phyloP scores from a whole-genome alignment of 2,113 vertebrate species.

The Megaleporinus macrocephalus region DNA sequence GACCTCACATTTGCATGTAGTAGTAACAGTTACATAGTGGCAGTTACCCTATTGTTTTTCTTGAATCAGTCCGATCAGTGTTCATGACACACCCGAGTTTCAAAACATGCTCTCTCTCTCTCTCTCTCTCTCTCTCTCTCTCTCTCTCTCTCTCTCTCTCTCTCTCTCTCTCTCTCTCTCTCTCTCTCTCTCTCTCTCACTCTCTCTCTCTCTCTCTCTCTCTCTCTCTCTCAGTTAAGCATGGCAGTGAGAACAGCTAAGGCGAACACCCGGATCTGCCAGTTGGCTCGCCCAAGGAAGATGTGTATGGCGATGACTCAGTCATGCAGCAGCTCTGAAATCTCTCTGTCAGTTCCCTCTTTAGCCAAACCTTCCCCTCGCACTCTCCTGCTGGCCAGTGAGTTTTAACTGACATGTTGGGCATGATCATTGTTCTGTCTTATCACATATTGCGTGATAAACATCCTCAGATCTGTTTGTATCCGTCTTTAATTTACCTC shows the following conservation, averaged over 20 bases:
- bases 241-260: constrained; percentile 53
- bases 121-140: background rate
- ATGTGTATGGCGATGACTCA: background rate
- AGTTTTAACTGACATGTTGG: constrained; percentile 14
- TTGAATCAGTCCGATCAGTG: too few species aligned
- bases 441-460: background rate
- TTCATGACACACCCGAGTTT: too few species aligned
- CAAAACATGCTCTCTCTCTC: too few species aligned
- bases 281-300: constrained; percentile 66
- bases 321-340: constrained; percentile 6
- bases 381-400: constrained; percentile 68
- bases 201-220: background rate
- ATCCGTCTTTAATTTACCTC: background rate
- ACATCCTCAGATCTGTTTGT: background rate
- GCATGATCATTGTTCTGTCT: background rate
- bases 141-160: background rate
- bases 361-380: constrained; percentile 60
- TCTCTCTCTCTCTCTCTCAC: background rate
- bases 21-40: too few species aligned
- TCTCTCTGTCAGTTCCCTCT: background rate
- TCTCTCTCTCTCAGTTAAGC: constrained; percentile 56
- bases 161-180: too few species aligned
- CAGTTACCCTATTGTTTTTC: background rate
- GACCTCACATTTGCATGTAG: too few species aligned
- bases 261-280: constrained; percentile 60